These are phyloP conservation scores for Pocillopora grandis DNA, from an alignment of 92 coral and sea anemone genomes.

Conservation along the genomic window DNA sequence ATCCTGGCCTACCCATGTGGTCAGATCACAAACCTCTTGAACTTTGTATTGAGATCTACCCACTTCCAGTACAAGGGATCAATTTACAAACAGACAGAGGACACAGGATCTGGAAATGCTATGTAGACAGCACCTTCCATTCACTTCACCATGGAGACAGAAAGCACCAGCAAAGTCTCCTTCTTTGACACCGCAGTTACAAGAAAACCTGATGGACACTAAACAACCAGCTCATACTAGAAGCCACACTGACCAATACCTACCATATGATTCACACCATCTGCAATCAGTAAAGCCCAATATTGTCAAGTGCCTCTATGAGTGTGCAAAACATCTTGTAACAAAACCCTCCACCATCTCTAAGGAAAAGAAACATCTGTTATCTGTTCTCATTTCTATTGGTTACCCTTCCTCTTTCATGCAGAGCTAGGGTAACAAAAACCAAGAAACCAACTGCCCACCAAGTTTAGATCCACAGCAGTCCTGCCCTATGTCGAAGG, in stretches of 20 bases:
- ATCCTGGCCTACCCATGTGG: too few relatives aligned
- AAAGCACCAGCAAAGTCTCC: constrained; percentile 18
- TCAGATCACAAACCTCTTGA: too few relatives aligned
- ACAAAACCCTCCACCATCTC: neutral
- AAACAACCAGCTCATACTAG: constrained; percentile 15
- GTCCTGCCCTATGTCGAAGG: too few relatives aligned
- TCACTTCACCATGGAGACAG: constrained; percentile 32
- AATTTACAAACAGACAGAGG: too few relatives aligned
- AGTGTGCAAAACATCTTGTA: constrained; percentile 15
- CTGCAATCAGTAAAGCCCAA: constrained; percentile 35
- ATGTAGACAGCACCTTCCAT: constrained; percentile 7
- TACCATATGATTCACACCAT: constrained; percentile 19
- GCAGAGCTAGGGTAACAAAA: too few relatives aligned
- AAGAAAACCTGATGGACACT: too few relatives aligned
- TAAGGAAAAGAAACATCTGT: neutral
- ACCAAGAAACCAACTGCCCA: too few relatives aligned
- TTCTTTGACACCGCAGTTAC: constrained; percentile 11
- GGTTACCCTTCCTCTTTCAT: too few relatives aligned
- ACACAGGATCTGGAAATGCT: too few relatives aligned
- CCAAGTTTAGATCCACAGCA: too few relatives aligned
- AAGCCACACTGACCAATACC: constrained; percentile 40
- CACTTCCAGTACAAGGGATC: too few relatives aligned
- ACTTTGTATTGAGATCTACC: too few relatives aligned
- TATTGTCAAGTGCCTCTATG: constrained; percentile 35
- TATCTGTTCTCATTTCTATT: neutral